A percentile compares a stretch with the other conserved stretches of the same genome.
Evolutionary conservation across 2,888 invertebrate genomes (phyloP).

Genomic region (Yponomeuta sedellus): DNA sequence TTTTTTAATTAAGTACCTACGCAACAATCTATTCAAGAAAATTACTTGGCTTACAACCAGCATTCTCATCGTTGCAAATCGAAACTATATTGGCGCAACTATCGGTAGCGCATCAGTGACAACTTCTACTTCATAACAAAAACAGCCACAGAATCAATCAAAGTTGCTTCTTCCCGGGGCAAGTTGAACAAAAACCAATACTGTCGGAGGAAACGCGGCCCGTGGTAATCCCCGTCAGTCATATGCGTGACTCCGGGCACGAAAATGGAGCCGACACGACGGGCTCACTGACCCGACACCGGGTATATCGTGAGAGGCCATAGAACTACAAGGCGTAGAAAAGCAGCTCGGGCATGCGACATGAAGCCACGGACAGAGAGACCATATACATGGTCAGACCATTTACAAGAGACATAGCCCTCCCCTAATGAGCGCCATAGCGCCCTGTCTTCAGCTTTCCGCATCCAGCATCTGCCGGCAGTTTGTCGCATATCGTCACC

Average conservation of each 20-base stretch:
- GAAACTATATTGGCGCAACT: background rate
- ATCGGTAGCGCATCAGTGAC: background rate
- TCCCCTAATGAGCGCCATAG: no score
- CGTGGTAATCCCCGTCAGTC: background rate
- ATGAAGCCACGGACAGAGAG: no score
- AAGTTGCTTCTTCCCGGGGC: background rate
- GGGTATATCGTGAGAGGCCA: background rate
- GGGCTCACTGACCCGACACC: constrained; percentile 8
- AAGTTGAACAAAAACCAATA: background rate
- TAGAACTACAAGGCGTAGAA: background rate
- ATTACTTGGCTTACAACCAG: background rate
- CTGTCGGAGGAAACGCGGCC: background rate
- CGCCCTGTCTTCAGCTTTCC: no score
- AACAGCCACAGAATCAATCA: background rate
- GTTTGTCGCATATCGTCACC: no score
- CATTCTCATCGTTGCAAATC: background rate
- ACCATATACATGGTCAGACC: no score
- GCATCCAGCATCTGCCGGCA: no score
- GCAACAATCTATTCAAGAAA: no score
- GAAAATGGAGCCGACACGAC: constrained; percentile 9
- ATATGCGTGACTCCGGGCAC: constrained; percentile 11
- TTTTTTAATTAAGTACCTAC: background rate
- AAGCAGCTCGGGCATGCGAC: background rate
- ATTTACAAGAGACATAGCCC: no score
- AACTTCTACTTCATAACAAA: background rate